Conservation (phyloP, 2,888 invertebrate species). For the Tenthredo scrophulariae region DNA sequence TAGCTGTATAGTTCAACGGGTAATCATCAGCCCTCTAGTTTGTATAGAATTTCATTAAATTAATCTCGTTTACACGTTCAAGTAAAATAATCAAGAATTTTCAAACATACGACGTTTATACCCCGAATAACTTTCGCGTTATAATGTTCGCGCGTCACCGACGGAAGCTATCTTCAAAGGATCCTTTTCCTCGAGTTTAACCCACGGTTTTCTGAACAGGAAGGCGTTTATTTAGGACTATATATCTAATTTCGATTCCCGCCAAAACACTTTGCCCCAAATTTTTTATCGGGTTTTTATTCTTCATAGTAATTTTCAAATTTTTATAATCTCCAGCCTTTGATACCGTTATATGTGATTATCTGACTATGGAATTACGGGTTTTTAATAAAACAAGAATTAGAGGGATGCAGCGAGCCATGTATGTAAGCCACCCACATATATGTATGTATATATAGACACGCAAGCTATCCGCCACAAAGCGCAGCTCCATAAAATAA, state of each 20-base stretch:
- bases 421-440: neutral
- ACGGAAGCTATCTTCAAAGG: slow-evolving; percentile 34
- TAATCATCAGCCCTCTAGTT: neutral
- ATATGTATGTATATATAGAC: neutral
- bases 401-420: neutral
- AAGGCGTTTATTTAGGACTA: slow-evolving; percentile 14
- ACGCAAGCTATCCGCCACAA: neutral
- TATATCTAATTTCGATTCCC: neutral
- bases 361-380: neutral
- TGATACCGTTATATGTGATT: neutral
- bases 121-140: neutral
- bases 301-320: neutral
- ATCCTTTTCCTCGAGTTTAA: slow-evolving; percentile 16
- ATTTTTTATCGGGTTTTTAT: neutral
- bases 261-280: neutral
- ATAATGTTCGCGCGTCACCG: slow-evolving; percentile 26
- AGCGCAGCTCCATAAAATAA: neutral
- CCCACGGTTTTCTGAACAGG: neutral
- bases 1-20: neutral
- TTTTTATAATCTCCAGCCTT: neutral
- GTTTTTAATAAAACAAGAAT: neutral
- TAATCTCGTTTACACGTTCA: neutral
- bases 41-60: neutral
- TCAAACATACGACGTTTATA: neutral
- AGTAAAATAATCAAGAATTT: neutral